Evolutionary conservation across 2,797 vertebrate species (phyloP), one percentile per base, ranked within the genome.

Genomic region (Coluber constrictor): DNA sequence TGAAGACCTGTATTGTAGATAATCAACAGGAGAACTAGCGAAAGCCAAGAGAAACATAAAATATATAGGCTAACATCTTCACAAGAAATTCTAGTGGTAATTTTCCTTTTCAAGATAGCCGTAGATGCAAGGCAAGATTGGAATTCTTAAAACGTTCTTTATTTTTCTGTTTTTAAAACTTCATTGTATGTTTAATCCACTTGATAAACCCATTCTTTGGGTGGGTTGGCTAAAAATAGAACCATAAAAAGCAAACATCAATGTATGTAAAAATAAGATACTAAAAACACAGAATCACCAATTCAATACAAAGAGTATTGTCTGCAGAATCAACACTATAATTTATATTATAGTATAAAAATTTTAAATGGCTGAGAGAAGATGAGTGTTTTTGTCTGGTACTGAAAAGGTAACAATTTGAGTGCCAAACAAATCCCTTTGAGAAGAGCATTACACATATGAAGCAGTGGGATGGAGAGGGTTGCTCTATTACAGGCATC

Each of bases 1-100:
- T 86, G 61, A 92, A 60, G 66, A 16, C 11, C 86, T 37, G 12
- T 86, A 60, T 86, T 56, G 29, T 59, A 79, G 56, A 29, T 92
- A 94, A 94, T 2, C 11, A 90, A 94, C 37, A 93, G 1, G 47
- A 23, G 3, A 55, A 57, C 56, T 86, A 86, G 93, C 63, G 86
- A 90, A 92, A 79, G 47, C 25, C 12, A 37, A 90, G 92, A 91
- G 59, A n/a, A 13, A 27, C 59, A 32, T 74, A 32, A 93, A 92
- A 23, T 5, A 86, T 60, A 63, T 25, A 29, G 55, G 16, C 61
- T 93, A 90, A 60, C 47, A 37, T 23, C 91, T 89, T 51, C 29
- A 1, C 4, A 32, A 94, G 56, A 70, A 27, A 54, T 13, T 29
- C 13, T 25, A 61, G 8, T 18, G 51, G 5, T 51, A 88, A 83